Base-by-base conservation (phyloP, 2,797 vertebrate genomes). In the Pygocentrus nattereri region DNA sequence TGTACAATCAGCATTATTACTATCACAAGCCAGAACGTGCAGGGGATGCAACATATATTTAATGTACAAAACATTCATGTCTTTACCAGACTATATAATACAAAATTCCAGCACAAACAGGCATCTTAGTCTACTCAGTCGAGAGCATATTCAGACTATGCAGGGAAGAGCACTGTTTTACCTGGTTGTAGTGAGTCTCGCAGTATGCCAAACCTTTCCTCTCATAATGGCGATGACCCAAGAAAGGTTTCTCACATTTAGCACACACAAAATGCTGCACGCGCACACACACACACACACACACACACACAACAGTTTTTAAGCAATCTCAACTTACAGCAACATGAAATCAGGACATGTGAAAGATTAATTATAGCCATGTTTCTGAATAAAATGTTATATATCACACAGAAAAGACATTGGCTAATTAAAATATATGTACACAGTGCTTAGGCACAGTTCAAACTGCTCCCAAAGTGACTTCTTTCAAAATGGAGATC, bases 181-280 rank as follows among this genome's bases (percentile, higher is more conserved):
- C 98, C 97, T 99, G 98, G 91, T 99, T 99, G 87, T 99, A 99
- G 92, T 99, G 98, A 74, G 98, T 99, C 94, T 99, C 98, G 79
- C 98, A 99, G 89, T 99, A 99, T 0, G 98, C 98, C 94, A 99
- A 88, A 10, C 98, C 98, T 87, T 99, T 99, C 88, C 97, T 96
- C 91, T 99, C 98, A 0, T 99, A 99, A 90, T 99, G 98, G 81
- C 98, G 97, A 93, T 99, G 98, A 78, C 98, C 98, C 25, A 99
- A 95, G 92, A 99, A 99, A 44, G 98, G 97, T 82, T 99, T 99
- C 92, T 99, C 98, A 92, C 94, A 94, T 81, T 94, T 94, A 74
- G 94, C 94, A 49, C 94, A 95, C 38, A 95, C 94, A 85, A 94
- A 95, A 91, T 95, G 94, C 94, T 95, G 92, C 67, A 86, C 90